Evolutionary conservation across 2,888 invertebrate genomes (phyloP).

Genomic region (Thera britannica): DNA sequence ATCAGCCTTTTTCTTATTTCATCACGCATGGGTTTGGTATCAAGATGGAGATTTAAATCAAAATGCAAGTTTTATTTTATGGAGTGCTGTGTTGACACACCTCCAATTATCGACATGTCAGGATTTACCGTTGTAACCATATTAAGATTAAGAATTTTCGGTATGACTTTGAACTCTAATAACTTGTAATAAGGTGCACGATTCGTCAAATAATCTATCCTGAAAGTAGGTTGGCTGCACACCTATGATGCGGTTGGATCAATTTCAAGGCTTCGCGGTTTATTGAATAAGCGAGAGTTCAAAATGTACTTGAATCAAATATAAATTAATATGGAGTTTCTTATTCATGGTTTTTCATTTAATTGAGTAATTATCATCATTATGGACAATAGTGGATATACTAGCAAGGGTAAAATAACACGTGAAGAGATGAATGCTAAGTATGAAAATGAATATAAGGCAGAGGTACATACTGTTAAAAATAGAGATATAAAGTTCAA

Average conservation of each 20-base stretch:
- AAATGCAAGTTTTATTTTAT: conserved; percentile 38
- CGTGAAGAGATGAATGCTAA: no score
- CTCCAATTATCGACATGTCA: conserved; percentile 54
- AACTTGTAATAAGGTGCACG: conserved; percentile 28
- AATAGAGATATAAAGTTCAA: not conserved
- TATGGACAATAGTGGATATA: no score
- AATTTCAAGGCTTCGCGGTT: conserved; percentile 77
- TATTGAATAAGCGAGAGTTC: conserved; percentile 37
- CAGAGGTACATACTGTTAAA: no score
- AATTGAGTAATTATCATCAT: not conserved
- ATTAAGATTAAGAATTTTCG: conserved; percentile 18
- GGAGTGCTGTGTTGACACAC: conserved; percentile 52
- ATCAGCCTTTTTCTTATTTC: conserved; percentile 1
- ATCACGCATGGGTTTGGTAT: conserved; percentile 10
- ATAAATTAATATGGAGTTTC: not conserved
- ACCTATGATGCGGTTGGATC: conserved; percentile 76
- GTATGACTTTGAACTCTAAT: conserved; percentile 38
- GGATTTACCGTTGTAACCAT: conserved; percentile 42
- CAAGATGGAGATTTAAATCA: conserved; percentile 40
- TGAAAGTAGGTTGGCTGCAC: conserved; percentile 66
- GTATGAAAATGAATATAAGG: no score
- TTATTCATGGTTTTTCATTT: not conserved
- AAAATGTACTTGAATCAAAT: not conserved
- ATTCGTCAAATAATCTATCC: conserved; percentile 31
- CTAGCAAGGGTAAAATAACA: no score